A percentile compares a stretch with the other conserved stretches of the same genome.
Evolutionary conservation across 2,888 invertebrate species (phyloP).

Genomic region (Rotaria socialis): DNA sequence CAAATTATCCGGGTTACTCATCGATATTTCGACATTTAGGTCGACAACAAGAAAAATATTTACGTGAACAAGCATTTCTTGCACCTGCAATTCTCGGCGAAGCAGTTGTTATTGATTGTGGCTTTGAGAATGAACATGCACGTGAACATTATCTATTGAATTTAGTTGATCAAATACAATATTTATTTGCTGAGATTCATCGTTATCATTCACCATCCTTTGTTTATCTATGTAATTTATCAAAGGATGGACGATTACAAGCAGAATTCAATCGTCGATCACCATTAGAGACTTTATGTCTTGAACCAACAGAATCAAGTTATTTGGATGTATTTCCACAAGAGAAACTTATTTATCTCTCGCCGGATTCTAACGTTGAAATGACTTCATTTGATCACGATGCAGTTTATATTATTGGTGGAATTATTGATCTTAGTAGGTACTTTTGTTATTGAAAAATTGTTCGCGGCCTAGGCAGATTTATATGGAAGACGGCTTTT

Average conservation of each 20-base stretch:
- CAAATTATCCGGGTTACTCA: slow-evolving; percentile 33
- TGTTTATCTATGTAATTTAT: slow-evolving; percentile 34
- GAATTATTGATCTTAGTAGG: slow-evolving; percentile 20
- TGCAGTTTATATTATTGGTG: slow-evolving; percentile 30
- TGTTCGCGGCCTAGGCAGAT: too few species aligned
- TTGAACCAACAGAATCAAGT: background rate
- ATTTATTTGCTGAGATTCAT: slow-evolving; percentile 16
- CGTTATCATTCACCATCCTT: slow-evolving; percentile 28
- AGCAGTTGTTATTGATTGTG: slow-evolving; percentile 13
- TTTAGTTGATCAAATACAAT: slow-evolving; percentile 34
- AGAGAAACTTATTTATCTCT: slow-evolving; percentile 5
- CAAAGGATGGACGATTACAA: background rate
- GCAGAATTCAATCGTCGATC: background rate
- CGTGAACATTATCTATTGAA: background rate
- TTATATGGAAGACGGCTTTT: too few species aligned
- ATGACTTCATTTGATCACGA: slow-evolving; percentile 11
- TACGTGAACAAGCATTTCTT: background rate
- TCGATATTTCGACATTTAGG: slow-evolving; percentile 27
- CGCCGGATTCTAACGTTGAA: slow-evolving; percentile 14
- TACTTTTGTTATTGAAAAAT: background rate
- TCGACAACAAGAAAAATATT: slow-evolving; percentile 25
- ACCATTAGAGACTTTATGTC: background rate
- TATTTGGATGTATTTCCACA: slow-evolving; percentile 20
- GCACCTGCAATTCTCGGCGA: background rate
- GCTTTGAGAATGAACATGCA: slow-evolving; percentile 32